Base-by-base conservation (phyloP, 1,140 invertebrate species). In the Lucilia cuprina region DNA sequence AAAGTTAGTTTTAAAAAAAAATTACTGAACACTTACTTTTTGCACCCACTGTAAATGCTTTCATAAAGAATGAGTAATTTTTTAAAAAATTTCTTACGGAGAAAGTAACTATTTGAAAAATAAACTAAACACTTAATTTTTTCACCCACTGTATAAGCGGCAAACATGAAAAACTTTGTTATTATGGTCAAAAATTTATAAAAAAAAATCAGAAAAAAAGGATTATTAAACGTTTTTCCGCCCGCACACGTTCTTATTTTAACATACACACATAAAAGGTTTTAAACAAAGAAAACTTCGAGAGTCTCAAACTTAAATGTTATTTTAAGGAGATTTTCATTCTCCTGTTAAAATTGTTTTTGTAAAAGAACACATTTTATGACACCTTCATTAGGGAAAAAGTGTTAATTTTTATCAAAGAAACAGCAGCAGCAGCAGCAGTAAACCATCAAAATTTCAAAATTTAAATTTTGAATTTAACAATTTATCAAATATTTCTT, bases 191-290 rank as follows among this genome's bases (percentile, higher is more conserved):
- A 55, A 12, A n/a, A 10, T 55, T 55, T 55, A n/a, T 14, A 12
- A 55, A 55, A 55, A 41, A 41, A 60, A 60, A 60, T 17, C 41
- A 41, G 25, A 30, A 30, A 30, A 30, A 80, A 80, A 80, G 19
- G 41, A 25, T 80, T 80, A 49, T 49, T 49, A 80, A n/a, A 49
- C 8, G 77, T 25, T 80, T 80, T 50, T 80, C n/a, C 77, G 77
- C 35, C 77, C 47, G 65, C 65, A 80, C 77, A 80, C 77, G 19
- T 80, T 21, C 25, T 50, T 17, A 50, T 80, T 19, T 50, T 21
- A 70, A n/a, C 25, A 30, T 30, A 17, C n/a, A 21, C 4, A 21
- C 65, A 70, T 1, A 21, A 70, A n/a, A 55, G 9, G 2, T 55
- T 5, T n/a, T 49, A 5, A 49, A n/a, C n/a, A 70, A 21, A n/a